Conservation (phyloP, 2,797 vertebrate species). For the Rhabdomys pumilio region DNA sequence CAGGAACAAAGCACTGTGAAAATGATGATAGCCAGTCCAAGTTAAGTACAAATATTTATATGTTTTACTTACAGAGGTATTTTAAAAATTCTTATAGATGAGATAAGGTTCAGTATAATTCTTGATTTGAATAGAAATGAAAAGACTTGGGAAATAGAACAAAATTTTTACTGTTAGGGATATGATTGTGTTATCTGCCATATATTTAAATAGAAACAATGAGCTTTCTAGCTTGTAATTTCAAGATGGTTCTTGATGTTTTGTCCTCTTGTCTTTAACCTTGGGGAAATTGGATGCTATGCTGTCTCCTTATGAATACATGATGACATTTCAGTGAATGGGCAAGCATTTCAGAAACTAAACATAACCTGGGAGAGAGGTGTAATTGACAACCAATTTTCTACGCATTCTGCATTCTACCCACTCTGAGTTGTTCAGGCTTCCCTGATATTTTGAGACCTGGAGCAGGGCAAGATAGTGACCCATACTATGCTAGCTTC, state of each 20-base stretch:
- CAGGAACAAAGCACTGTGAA: not conserved
- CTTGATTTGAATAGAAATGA: slow-evolving; percentile 61
- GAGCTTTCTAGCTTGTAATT: slow-evolving; percentile 43
- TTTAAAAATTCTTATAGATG: slow-evolving; percentile 60
- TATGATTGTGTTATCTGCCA: slow-evolving; percentile 33
- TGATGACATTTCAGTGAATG: slow-evolving; percentile 49
- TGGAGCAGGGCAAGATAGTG: slow-evolving; percentile 67
- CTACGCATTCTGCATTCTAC: slow-evolving; percentile 29
- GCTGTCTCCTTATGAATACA: slow-evolving; percentile 54
- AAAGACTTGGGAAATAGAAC: slow-evolving; percentile 62
- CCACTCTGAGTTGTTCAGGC: slow-evolving; percentile 22
- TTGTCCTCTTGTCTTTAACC: slow-evolving; percentile 49
- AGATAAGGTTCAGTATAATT: slow-evolving; percentile 17
- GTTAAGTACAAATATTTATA: slow-evolving; percentile 6
- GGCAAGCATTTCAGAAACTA: slow-evolving; percentile 2
- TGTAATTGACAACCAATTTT: slow-evolving; percentile 5
- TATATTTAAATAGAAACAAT: slow-evolving; percentile 48
- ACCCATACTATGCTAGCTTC: slow-evolving; percentile 73
- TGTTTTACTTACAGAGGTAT: slow-evolving; percentile 24
- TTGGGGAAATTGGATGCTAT: slow-evolving; percentile 36
- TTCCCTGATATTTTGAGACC: slow-evolving; percentile 61
- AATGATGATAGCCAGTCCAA: not conserved
- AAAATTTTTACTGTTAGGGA: not conserved
- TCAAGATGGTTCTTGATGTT: slow-evolving; percentile 61
- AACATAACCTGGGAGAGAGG: slow-evolving; percentile 55